A percentile compares a stretch with the other conserved stretches of the same genome.
Evolutionary conservation across 2,797 vertebrate genomes (phyloP).

Genomic region (Oophaga sylvatica): DNA sequence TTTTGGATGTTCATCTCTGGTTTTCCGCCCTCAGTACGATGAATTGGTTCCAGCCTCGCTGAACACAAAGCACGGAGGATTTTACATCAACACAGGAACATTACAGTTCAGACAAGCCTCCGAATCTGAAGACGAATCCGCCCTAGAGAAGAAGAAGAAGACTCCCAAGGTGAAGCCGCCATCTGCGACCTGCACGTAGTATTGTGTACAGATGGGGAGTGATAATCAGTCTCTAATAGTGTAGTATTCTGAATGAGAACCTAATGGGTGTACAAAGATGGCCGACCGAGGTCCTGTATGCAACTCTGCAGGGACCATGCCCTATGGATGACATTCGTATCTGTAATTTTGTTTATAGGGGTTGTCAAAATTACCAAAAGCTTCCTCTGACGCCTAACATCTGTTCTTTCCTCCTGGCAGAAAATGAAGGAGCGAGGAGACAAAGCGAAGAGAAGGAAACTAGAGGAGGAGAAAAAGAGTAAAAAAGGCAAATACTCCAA

Average conservation of each 20-base stretch:
- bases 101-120: slow-evolving; percentile 88
- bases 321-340: too few species aligned
- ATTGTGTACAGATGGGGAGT: too few species aligned
- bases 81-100: slow-evolving; percentile 92
- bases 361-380: too few species aligned
- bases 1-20: not conserved
- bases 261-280: too few species aligned
- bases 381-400: too few species aligned
- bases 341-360: too few species aligned
- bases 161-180: slow-evolving; percentile 77
- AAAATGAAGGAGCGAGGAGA: slow-evolving; percentile 80
- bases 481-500: slow-evolving; percentile 75
- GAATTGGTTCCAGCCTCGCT: slow-evolving; percentile 92
- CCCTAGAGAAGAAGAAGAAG: slow-evolving; percentile 78
- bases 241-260: too few species aligned
- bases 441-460: slow-evolving; percentile 81
- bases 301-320: too few species aligned
- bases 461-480: slow-evolving; percentile 80
- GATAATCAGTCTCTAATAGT: too few species aligned
- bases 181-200: too few species aligned
- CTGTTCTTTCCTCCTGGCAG: slow-evolving; percentile 56
- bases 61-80: slow-evolving; percentile 90
- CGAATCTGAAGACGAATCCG: slow-evolving; percentile 80
- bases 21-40: slow-evolving; percentile 78
- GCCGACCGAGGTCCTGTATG: too few species aligned